Percentiles rank a stretch among this genome's conserved stretches.
Evolutionary conservation across 2,888 invertebrate genomes (phyloP).

Genomic region (Drosophila nr. perissopoda): DNA sequence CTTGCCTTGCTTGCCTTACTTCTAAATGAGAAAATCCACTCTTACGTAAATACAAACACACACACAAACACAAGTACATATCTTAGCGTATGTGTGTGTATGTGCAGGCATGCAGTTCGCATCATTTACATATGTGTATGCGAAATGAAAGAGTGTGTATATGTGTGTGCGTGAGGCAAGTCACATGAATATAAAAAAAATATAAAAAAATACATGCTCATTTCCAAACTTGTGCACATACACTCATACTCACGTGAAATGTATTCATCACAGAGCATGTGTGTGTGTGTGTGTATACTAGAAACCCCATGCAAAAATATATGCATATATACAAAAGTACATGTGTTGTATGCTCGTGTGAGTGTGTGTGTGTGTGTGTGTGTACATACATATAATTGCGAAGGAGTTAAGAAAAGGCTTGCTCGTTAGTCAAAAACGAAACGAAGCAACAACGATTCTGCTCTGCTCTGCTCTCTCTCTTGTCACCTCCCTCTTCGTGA

Average conservation of each 20-base stretch:
- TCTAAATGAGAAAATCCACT: slow-evolving; percentile 56
- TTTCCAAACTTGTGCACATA: neutral
- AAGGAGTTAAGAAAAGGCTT: slow-evolving; percentile 70
- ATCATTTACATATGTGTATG: neutral
- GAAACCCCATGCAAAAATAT: slow-evolving; percentile 4
- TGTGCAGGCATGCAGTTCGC: slow-evolving; percentile 2
- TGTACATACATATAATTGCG: slow-evolving; percentile 57
- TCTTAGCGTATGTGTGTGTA: neutral
- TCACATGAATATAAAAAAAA: slow-evolving; percentile 14
- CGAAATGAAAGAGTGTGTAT: slow-evolving; percentile 2
- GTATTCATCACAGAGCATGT: slow-evolving; percentile 7
- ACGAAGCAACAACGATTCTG: slow-evolving; percentile 22
- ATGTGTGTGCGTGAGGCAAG: slow-evolving; percentile 7
- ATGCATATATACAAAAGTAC: slow-evolving; percentile 6
- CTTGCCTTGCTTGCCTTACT: slow-evolving; percentile 11
- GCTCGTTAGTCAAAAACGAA: slow-evolving; percentile 67
- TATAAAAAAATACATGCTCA: neutral
- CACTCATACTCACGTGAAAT: neutral
- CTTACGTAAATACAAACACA: neutral
- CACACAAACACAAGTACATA: neutral
- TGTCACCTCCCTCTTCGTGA: slow-evolving; percentile 13
- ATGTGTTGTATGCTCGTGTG: neutral
- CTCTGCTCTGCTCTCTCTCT: slow-evolving; percentile 9
- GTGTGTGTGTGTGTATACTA: neutral
- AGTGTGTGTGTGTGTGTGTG: slow-evolving; percentile 1